A percentile compares a stretch with the other conserved stretches of the same genome.
phyloP scores from a whole-genome alignment of 2,888 invertebrate species.

The Dasypogon diadema region DNA sequence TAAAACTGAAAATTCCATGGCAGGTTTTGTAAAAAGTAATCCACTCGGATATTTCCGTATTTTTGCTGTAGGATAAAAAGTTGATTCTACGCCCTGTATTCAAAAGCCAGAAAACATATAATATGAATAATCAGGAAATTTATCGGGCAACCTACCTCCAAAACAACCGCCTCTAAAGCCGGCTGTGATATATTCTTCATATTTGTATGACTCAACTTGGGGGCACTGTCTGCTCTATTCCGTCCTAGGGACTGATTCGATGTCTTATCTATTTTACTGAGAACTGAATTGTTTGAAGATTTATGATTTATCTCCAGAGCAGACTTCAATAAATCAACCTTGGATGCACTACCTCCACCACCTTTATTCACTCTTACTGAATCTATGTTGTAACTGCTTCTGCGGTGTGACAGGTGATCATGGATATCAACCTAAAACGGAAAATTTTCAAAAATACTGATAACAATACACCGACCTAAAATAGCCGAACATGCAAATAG shows the following conservation, averaged over 20 bases:
- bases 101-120: constrained; percentile 10
- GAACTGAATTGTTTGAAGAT: constrained; percentile 69
- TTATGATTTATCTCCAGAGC: constrained; percentile 77
- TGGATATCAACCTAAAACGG: constrained; percentile 66
- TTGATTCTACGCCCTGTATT: constrained; percentile 68
- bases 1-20: constrained; percentile 67
- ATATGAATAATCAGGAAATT: not conserved
- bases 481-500: not conserved
- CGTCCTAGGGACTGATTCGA: constrained; percentile 73
- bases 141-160: constrained; percentile 69
- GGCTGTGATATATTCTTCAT: constrained; percentile 76
- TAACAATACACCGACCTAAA: not conserved
- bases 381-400: constrained; percentile 69
- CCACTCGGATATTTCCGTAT: constrained; percentile 69
- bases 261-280: constrained; percentile 69
- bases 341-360: constrained; percentile 68
- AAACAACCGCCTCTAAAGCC: constrained; percentile 70
- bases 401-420: constrained; percentile 67
- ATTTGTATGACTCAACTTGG: constrained; percentile 71
- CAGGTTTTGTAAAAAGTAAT: constrained; percentile 67
- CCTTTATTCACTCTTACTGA: constrained; percentile 64
- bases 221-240: constrained; percentile 74
- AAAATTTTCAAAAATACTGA: not conserved
- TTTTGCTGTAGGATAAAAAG: constrained; percentile 66
- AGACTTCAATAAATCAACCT: constrained; percentile 77